A percentile compares a stretch with the other conserved stretches of the same genome.
Evolutionary conservation across 2,113 vertebrate species (phyloP).

Genomic region (Balaeniceps rex): DNA sequence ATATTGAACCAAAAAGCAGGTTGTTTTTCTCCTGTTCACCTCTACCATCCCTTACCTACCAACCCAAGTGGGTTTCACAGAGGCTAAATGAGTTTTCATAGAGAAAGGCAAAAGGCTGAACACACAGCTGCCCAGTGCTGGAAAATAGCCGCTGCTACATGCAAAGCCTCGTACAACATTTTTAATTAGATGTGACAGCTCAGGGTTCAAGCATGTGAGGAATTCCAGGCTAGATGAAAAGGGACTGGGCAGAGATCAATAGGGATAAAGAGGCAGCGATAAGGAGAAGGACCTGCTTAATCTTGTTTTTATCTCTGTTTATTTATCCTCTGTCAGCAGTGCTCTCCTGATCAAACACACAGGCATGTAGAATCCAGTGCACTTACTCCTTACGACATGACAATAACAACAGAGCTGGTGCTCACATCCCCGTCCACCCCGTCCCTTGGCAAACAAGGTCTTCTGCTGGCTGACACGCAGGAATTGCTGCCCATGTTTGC

Average conservation of each 20-base stretch:
- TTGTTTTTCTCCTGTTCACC: background rate
- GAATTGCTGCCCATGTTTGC: background rate
- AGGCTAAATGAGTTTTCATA: background rate
- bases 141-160: slow-evolving; percentile 6
- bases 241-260: slow-evolving; percentile 25
- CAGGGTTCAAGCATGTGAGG: slow-evolving; percentile 44
- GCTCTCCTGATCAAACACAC: slow-evolving; percentile 55
- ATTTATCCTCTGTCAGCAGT: slow-evolving; percentile 57
- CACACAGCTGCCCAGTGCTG: background rate
- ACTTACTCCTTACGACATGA: slow-evolving; percentile 7
- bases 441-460: background rate
- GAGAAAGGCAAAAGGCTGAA: background rate
- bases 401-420: background rate
- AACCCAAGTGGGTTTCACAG: background rate
- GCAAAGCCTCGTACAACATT: background rate
- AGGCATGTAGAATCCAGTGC: slow-evolving; percentile 30
- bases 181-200: slow-evolving; percentile 65
- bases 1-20: background rate
- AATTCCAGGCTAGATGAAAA: slow-evolving; percentile 60
- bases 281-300: slow-evolving; percentile 61
- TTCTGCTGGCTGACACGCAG: background rate
- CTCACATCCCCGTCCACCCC: background rate
- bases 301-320: slow-evolving; percentile 69
- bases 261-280: slow-evolving; percentile 47
- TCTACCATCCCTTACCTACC: background rate